Evolutionary conservation across 2,888 invertebrate species (phyloP), one percentile per base, ranked within the genome.

Genomic region (Amblyteles armatorius): DNA sequence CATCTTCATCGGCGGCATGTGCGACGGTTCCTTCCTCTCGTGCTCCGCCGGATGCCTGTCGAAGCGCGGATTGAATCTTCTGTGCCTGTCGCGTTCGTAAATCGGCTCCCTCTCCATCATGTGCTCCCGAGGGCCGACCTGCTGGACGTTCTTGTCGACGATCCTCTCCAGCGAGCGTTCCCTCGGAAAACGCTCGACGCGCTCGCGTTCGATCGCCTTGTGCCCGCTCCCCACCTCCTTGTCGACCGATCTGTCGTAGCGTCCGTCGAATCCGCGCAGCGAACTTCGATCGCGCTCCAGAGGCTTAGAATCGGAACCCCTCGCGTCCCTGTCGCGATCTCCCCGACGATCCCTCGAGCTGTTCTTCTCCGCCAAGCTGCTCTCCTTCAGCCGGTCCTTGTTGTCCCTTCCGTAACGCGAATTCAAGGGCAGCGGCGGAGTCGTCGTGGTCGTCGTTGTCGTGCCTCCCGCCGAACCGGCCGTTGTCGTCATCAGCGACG

Each of bases 121-220:
- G 71, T 92, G 92, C 69, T 92, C 93, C 7, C 92, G 88, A 3
- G 90, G 79, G 0, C 85, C 83, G 11, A 88, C 76, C 22, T 87
- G 73, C 3, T 89, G 73, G 16, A 88, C 94, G 93, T 90, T 95
- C 86, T 89, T 93, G 92, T 90, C 94, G 92, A 89, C 95, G 94
- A 95, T 91, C 85, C 95, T 94, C 69, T 95, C 95, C 87, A 95
- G 94, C 87, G 95, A 94, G 88, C 95, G 94, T 82, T 95, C 95
- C 77, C 95, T 94, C 0, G 95, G 95, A 68, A 95, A 95, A 72
- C 93, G 89, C 11, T 93, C 93, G 13, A 90, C 78, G 76, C 95
- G 93, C 85, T 95, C 95, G 85, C 95, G 93, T 88, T 95, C 95
- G 22, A 94, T 91, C 0, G 82, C 11, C 68, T 93, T 93, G 65